phyloP scores from a whole-genome alignment of 2,797 vertebrate species.

The Anisognathus igniventris region DNA sequence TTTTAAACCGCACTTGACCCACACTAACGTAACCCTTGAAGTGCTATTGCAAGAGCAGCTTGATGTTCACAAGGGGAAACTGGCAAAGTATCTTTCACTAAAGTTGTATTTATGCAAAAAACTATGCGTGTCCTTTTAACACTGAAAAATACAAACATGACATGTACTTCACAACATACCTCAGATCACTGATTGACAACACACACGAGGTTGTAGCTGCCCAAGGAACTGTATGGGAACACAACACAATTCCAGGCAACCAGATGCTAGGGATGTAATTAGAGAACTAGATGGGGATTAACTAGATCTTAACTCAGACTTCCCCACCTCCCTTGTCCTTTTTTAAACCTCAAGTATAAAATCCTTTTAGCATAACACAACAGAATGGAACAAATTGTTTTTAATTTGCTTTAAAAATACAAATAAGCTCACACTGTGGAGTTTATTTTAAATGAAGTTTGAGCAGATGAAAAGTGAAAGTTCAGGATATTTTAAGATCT shows the following conservation, averaged over 20 bases:
- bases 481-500: neutral
- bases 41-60: neutral
- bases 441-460: neutral
- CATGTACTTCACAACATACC: neutral
- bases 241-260: neutral
- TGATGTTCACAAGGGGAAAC: neutral
- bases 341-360: neutral
- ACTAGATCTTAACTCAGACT: neutral
- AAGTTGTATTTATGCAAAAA: neutral
- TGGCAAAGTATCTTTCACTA: neutral
- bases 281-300: neutral
- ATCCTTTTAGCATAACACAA: neutral
- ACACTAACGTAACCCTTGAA: slow-evolving; percentile 13
- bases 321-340: neutral
- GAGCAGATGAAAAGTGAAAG: neutral
- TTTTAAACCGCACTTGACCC: slow-evolving; percentile 57
- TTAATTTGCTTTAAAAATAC: neutral
- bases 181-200: neutral
- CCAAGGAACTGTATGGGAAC: neutral
- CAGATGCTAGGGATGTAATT: neutral
- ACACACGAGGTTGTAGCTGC: neutral
- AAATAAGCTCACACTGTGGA: neutral
- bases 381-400: neutral
- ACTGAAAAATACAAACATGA: neutral
- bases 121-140: neutral